Evolutionary conservation across 2,113 vertebrate genomes (phyloP).

Genomic region (Panthera leo): DNA sequence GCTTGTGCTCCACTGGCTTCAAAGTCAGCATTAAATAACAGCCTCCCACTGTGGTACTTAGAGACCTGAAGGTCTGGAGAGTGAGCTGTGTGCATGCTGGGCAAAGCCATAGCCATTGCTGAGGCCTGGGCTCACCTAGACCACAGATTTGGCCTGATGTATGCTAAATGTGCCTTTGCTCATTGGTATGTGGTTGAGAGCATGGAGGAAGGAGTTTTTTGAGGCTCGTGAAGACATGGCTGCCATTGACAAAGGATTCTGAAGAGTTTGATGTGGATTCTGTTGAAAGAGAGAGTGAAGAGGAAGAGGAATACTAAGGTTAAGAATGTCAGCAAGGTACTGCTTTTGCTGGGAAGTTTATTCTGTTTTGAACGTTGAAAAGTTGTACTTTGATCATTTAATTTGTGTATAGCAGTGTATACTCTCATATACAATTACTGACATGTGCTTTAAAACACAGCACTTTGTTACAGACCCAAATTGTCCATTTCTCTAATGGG

Average conservation of each 20-base stretch:
- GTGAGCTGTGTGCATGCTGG: neutral
- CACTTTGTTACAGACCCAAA: neutral
- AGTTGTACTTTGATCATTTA: neutral
- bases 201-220: neutral
- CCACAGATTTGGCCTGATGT: neutral
- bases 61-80: neutral
- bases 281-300: neutral
- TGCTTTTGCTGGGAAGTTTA: neutral
- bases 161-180: neutral
- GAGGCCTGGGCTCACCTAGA: neutral
- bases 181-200: neutral
- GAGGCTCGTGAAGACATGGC: neutral
- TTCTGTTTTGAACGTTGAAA: neutral
- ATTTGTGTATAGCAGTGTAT: neutral
- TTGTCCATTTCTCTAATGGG: neutral
- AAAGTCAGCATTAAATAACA: neutral
- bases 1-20: neutral
- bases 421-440: neutral
- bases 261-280: neutral
- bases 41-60: neutral
- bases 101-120: neutral
- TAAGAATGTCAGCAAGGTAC: neutral
- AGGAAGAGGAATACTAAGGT: neutral
- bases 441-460: neutral
- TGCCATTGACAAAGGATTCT: neutral